Evolutionary conservation across 2,888 invertebrate genomes (phyloP).

Genomic region (Archips crataeganus): DNA sequence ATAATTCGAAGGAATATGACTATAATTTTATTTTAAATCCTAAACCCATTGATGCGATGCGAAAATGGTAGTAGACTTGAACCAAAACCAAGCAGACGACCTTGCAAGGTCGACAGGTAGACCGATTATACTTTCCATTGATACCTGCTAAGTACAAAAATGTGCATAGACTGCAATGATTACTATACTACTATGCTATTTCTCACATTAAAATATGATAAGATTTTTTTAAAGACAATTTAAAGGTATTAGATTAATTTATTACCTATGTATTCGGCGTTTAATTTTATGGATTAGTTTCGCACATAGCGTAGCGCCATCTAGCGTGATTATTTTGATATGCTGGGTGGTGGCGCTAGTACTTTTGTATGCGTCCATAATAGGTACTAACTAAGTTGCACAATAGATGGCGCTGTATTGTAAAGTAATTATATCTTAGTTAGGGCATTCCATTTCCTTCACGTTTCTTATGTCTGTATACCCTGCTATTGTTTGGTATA

Average conservation of each 20-base stretch:
- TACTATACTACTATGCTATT: neutral
- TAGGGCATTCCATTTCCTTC: neutral
- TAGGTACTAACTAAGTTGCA: neutral
- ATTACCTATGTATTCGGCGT: neutral
- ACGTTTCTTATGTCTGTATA: neutral
- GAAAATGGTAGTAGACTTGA: constrained; percentile 44
- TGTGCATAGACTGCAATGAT: neutral
- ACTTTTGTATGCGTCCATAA: constrained; percentile 7
- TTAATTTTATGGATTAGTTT: neutral
- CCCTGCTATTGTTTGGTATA: neutral
- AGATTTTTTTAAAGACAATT: neutral
- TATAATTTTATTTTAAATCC: neutral
- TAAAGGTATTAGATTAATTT: too few species aligned
- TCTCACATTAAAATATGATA: neutral
- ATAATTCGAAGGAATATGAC: neutral
- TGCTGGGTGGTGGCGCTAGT: neutral
- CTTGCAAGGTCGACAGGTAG: constrained; percentile 62
- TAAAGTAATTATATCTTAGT: neutral
- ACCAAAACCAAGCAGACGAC: constrained; percentile 50
- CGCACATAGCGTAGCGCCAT: constrained; percentile 29
- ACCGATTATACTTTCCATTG: constrained; percentile 38
- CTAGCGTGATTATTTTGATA: constrained; percentile 18
- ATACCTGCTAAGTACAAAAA: neutral
- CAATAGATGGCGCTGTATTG: constrained; percentile 16
- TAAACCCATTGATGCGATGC: constrained; percentile 22